phyloP scores from a whole-genome alignment of 2,113 vertebrate species.

The Hiodon alosoides region DNA sequence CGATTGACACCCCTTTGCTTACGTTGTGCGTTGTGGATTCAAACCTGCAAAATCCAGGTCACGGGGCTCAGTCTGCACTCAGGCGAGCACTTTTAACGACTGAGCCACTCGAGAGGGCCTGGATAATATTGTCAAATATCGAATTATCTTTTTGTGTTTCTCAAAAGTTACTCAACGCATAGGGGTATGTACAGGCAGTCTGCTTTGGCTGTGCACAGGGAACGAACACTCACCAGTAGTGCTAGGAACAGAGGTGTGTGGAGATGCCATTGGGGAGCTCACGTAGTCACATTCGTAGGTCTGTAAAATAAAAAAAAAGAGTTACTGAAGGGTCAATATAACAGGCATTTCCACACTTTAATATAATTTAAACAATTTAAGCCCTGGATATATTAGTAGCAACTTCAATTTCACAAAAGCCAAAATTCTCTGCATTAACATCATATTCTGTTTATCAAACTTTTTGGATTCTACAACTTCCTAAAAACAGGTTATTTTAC shows the following conservation, averaged over 20 bases:
- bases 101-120: background rate
- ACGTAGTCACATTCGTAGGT: constrained; percentile 16
- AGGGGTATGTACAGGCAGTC: background rate
- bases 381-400: too few species aligned
- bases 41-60: background rate
- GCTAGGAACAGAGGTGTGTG: background rate
- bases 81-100: too few species aligned
- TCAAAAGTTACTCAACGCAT: background rate
- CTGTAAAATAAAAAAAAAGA: background rate
- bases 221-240: constrained; percentile 1
- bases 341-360: background rate
- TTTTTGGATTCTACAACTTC: too few species aligned
- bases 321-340: background rate
- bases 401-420: too few species aligned
- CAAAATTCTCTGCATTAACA: too few species aligned
- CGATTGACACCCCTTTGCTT: background rate
- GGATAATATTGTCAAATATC: background rate
- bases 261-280: constrained; percentile 16
- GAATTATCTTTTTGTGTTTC: background rate
- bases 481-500: too few species aligned
- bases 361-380: background rate
- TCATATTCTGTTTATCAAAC: too few species aligned
- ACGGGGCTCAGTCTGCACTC: too few species aligned
- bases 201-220: background rate
- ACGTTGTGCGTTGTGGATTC: background rate